These are phyloP conservation scores for Mesodorylaimus sp. DNA, from an alignment of 2,888 invertebrate genomes.

Conservation along the genomic window DNA sequence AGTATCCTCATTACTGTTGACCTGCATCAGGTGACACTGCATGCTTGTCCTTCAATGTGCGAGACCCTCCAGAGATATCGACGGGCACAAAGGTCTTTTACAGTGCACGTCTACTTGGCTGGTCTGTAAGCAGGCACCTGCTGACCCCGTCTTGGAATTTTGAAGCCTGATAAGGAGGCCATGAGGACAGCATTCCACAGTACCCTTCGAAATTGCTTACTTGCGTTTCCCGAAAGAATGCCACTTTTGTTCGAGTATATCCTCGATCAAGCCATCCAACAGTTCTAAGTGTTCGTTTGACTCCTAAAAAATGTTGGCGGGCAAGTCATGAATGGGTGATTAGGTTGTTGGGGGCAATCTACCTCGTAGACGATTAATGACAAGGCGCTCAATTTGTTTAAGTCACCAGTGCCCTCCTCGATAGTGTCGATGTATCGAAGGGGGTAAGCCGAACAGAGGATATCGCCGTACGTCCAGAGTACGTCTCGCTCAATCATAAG, in stretches of 20 bases:
- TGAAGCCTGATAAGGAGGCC: too few relatives aligned
- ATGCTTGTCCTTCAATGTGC: too few relatives aligned
- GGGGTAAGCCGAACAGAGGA: slow-evolving; percentile 92
- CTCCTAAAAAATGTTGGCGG: slow-evolving; percentile 49
- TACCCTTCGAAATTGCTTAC: too few relatives aligned
- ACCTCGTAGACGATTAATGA: slow-evolving; percentile 92
- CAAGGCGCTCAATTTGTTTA: slow-evolving; percentile 82
- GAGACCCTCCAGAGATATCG: too few relatives aligned
- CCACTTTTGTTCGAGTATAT: slow-evolving; percentile 89
- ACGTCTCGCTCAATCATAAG: slow-evolving; percentile 85
- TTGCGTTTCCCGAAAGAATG: slow-evolving; percentile 75
- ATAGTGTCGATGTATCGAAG: slow-evolving; percentile 85
- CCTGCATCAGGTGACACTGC: too few relatives aligned
- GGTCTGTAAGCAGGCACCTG: too few relatives aligned
- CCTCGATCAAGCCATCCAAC: slow-evolving; percentile 78
- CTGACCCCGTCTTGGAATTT: too few relatives aligned
- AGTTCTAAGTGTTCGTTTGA: slow-evolving; percentile 82
- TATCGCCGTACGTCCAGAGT: slow-evolving; percentile 81
- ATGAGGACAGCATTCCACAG: too few relatives aligned
- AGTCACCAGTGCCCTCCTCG: slow-evolving; percentile 65
- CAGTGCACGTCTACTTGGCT: too few relatives aligned
- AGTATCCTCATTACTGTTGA: too few relatives aligned
- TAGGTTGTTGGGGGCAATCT: slow-evolving; percentile 13
- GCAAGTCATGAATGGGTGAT: background rate
- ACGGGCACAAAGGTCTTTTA: too few relatives aligned